phyloP scores from a whole-genome alignment of 2,797 vertebrate genomes.

The Sphenopsis melanotis region DNA sequence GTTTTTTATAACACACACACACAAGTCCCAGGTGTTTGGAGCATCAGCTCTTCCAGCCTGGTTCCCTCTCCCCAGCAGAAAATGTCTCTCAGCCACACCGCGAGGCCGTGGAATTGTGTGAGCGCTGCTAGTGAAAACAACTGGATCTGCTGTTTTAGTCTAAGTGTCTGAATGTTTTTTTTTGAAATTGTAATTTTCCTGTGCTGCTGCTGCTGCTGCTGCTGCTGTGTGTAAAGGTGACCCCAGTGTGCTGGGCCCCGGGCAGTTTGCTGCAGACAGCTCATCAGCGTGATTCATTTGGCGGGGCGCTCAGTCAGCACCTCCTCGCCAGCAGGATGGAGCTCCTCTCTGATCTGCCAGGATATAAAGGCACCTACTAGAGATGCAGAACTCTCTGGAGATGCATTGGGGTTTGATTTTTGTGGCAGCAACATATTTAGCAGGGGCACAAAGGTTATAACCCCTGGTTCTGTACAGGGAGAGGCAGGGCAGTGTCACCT shows the following conservation, averaged over 20 bases:
- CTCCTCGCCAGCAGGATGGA: neutral
- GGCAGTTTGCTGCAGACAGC: constrained; percentile 67
- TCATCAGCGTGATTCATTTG: constrained; percentile 75
- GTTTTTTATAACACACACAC: neutral
- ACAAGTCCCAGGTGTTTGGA: neutral
- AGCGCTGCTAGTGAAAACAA: constrained; percentile 41
- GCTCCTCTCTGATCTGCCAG: constrained; percentile 6
- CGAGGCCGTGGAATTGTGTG: constrained; percentile 62
- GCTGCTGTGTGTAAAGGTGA: constrained; percentile 75
- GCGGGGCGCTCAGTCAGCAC: constrained; percentile 1
- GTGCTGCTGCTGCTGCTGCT: constrained; percentile 70
- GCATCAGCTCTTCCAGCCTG: neutral
- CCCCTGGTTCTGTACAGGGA: neutral
- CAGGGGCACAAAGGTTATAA: neutral
- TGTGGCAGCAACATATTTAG: neutral
- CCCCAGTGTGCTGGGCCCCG: constrained; percentile 40
- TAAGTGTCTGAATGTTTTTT: constrained; percentile 54
- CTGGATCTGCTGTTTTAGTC: constrained; percentile 66
- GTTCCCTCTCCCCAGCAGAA: constrained; percentile 11
- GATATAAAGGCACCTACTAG: neutral
- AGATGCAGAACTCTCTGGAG: neutral
- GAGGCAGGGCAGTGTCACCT: neutral
- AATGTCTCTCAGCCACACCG: constrained; percentile 18
- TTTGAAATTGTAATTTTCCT: constrained; percentile 70
- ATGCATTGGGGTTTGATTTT: neutral